phyloP scores from a whole-genome alignment of 2,113 vertebrate species.

The Bos indicus region DNA sequence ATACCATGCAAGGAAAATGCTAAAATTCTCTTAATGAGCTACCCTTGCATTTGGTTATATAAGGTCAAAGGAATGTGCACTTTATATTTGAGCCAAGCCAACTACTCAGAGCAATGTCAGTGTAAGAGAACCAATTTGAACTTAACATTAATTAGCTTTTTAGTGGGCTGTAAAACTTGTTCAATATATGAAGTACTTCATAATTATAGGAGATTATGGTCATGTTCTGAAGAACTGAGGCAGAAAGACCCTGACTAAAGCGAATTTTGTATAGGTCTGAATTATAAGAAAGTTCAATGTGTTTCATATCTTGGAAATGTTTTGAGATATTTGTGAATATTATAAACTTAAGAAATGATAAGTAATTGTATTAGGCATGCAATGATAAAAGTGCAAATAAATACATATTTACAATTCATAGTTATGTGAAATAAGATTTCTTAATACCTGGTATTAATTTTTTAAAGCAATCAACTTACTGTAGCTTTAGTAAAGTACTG shows the following conservation, averaged over 20 bases:
- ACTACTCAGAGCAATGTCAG: constrained; percentile 50
- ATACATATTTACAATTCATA: not conserved
- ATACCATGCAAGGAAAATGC: not conserved
- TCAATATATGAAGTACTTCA: constrained; percentile 31
- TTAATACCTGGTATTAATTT: not conserved
- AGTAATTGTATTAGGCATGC: not conserved
- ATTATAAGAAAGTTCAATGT: not conserved
- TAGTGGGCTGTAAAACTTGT: constrained; percentile 56
- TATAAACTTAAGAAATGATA: not conserved
- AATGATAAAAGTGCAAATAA: not conserved
- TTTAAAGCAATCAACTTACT: not conserved
- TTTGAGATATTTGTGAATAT: not conserved
- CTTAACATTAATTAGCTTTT: constrained; percentile 72
- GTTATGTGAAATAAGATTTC: not conserved
- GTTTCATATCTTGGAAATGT: not conserved
- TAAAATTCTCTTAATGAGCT: constrained; percentile 43
- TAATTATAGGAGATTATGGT: constrained; percentile 58
- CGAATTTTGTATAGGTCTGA: constrained; percentile 1
- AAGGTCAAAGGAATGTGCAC: constrained; percentile 45
- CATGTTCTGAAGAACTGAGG: constrained; percentile 59
- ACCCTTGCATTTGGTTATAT: constrained; percentile 6
- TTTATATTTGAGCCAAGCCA: constrained; percentile 18
- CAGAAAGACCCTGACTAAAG: not conserved
- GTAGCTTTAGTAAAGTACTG: not conserved
- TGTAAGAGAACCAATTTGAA: constrained; percentile 40